A percentile compares a stretch with the other conserved stretches of the same genome.
These are phyloP conservation scores for Bucorvus abyssinicus DNA, from an alignment of 2,797 vertebrate species.

Conservation along the genomic window DNA sequence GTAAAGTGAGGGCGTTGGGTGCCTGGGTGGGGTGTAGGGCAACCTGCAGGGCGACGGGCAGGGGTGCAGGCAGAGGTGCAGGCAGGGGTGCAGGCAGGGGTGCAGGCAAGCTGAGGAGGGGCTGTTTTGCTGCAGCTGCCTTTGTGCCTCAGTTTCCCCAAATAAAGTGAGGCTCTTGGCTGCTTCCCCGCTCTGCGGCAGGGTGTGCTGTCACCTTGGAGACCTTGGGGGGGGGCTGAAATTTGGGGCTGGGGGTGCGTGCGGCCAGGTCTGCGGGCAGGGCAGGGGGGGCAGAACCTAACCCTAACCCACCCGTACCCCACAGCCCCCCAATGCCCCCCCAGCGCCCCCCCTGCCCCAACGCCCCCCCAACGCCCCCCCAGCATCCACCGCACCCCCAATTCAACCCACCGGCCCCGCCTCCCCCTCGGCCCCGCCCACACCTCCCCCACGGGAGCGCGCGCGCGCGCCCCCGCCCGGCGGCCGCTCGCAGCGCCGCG, in stretches of 20 bases:
- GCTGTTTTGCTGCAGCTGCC: not conserved
- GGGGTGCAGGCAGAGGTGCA: too few species aligned
- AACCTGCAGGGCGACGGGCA: too few species aligned
- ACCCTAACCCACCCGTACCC: too few species aligned
- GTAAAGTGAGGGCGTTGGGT: not conserved
- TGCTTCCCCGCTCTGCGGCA: not conserved
- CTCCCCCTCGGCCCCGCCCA: not conserved
- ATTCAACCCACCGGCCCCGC: not conserved
- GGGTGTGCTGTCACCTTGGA: rapidly evolving
- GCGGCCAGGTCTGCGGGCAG: not conserved
- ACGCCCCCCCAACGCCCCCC: not conserved
- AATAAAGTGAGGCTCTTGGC: not conserved
- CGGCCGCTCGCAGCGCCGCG: conserved; percentile 57
- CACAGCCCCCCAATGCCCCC: too few species aligned
- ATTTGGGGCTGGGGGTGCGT: not conserved
- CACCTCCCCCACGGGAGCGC: too few species aligned
- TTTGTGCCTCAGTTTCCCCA: not conserved
- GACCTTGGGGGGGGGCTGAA: too few species aligned
- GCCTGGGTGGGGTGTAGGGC: rapidly evolving
- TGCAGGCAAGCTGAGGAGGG: not conserved
- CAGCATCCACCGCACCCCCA: not conserved
- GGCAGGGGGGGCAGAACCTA: not conserved
- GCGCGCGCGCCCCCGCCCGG: not conserved
- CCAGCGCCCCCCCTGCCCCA: too few species aligned
- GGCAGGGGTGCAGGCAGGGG: not conserved